Conservation (phyloP, 2,113 vertebrate genomes). For the Arenaria interpres region DNA sequence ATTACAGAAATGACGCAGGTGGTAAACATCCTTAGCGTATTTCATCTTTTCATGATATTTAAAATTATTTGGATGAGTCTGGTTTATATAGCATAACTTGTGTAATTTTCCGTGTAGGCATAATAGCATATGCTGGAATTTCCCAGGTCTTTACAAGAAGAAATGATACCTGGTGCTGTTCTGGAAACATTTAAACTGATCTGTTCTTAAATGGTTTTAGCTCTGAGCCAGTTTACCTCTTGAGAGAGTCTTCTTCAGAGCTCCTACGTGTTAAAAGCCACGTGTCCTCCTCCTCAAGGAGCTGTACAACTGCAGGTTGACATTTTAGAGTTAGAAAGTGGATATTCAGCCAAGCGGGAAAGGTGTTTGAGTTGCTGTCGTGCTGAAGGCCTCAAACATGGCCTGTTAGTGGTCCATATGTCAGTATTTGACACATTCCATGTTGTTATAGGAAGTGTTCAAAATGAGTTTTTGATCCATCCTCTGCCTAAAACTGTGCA, state of each 20-base stretch:
- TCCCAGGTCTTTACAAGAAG: background rate
- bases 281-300: background rate
- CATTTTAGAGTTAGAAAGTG: background rate
- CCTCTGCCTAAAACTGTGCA: background rate
- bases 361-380: background rate
- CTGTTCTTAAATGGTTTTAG: background rate
- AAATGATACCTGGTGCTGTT: background rate
- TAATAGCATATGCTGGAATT: background rate
- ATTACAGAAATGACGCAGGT: background rate
- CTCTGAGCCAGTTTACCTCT: background rate
- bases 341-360: background rate
- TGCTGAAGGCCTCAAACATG: background rate
- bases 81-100: background rate
- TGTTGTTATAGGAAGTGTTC: background rate
- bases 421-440: background rate
- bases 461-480: background rate
- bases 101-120: background rate
- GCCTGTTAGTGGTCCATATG: accelerated
- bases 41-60: background rate
- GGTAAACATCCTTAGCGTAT: background rate
- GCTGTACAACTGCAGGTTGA: background rate
- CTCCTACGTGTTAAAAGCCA: background rate
- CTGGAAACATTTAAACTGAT: background rate
- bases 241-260: background rate
- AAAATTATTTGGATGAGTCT: background rate